Evolutionary conservation across 2,113 vertebrate species (phyloP).

Genomic region (Sarotherodon lohbergeri): DNA sequence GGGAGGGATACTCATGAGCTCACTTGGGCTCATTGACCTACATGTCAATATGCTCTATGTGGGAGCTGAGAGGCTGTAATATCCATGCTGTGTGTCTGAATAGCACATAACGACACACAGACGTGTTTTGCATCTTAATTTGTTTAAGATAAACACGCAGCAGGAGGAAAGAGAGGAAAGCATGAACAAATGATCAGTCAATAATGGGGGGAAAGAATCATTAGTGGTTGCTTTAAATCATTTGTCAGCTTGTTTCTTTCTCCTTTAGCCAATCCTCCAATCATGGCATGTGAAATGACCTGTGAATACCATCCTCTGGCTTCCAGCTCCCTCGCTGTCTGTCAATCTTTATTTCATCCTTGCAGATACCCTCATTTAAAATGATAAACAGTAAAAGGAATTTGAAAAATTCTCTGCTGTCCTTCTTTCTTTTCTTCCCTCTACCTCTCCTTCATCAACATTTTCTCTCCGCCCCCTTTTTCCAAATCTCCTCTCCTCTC

Average conservation of each 20-base stretch:
- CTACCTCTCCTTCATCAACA: background rate
- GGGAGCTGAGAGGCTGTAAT: background rate
- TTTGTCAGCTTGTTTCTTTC: background rate
- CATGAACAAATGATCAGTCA: background rate
- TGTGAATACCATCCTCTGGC: background rate
- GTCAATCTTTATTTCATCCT: background rate
- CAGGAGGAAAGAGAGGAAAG: background rate
- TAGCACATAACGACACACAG: background rate
- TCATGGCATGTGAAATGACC: background rate
- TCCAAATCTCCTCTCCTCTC: background rate
- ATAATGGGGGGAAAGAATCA: background rate
- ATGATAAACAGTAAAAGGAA: background rate
- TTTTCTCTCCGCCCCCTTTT: background rate
- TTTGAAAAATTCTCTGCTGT: background rate
- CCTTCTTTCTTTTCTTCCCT: background rate
- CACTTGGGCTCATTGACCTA: constrained; percentile 10
- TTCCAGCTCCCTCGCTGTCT: background rate
- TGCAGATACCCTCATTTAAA: background rate
- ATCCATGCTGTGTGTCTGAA: background rate
- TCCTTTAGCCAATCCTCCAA: background rate
- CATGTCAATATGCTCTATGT: background rate
- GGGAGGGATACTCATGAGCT: background rate
- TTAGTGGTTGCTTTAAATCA: background rate
- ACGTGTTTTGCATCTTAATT: background rate
- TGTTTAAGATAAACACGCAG: background rate